Evolutionary conservation across 1,140 invertebrate genomes (phyloP), one percentile per base, ranked within the genome.

Genomic region (Pseudomyrmex dendroicus): DNA sequence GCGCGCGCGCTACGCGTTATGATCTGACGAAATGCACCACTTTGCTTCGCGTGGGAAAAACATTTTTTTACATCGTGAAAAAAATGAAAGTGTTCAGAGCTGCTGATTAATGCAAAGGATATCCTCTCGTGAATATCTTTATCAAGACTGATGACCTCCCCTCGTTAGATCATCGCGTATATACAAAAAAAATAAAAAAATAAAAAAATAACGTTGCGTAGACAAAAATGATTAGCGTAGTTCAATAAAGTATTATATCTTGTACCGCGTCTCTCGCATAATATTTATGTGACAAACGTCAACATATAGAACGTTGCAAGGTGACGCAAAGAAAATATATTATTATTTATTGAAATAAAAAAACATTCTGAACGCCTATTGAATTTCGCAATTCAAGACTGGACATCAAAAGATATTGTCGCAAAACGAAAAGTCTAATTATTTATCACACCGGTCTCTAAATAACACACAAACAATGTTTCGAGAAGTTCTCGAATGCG

Each of bases 111-210:
- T 50, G 15, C 35, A 67, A 59, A 77, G 8, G 17, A 62, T 35
- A 46, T 64, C 10, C 22, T 48, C 0, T 68, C n/a, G 15, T 56
- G 54, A 72, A 84, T 80, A 84, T 87, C 25, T 73, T 84, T 73
- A 61, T 56, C 17, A 88, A 90, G 82, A 87, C 73, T 84, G 73
- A 84, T 50, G 7, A 84, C 22, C 25, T 56, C 59, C 50, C 59
- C 62, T 57, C 62, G 61, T 86, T 84, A 59, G 64, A 83, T 76
- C 74, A 84, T 84, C 25, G 35, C 82, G 54, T 56, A 59, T 35
- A 35, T 67, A 67, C 56, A 46, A 54, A 59, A 63, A n/a, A 10
- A 46, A 35, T 35, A 35, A 7, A n/a, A n/a, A n/a, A n/a, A n/a
- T n/a, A 54, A 59, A 63, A n/a, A 10, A 46, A 35, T 35, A 35